Conservation (phyloP, 2,113 vertebrate species). For the Bambusicola thoracicus region DNA sequence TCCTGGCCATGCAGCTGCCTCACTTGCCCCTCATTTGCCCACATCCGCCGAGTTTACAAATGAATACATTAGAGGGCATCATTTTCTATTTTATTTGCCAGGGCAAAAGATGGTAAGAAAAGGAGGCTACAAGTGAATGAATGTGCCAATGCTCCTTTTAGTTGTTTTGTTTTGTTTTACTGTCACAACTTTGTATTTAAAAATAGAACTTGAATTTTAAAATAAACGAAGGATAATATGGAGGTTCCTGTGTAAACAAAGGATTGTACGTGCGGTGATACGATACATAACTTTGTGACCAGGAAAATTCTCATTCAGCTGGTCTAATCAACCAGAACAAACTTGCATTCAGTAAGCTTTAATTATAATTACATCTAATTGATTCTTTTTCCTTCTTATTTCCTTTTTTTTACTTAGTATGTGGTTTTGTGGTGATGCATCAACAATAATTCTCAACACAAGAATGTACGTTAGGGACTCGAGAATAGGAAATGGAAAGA, state of each 20-base stretch:
- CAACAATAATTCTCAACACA: constrained; percentile 21
- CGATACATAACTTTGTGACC: not conserved
- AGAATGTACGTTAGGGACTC: not conserved
- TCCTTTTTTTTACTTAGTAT: not conserved
- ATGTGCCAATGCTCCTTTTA: constrained; percentile 2
- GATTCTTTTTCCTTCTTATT: not conserved
- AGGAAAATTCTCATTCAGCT: constrained; percentile 44
- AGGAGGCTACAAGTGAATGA: constrained; percentile 36
- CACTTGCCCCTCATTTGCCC: constrained; percentile 59
- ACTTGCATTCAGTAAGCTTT: constrained; percentile 1
- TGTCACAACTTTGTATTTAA: constrained; percentile 41
- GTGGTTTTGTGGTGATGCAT: constrained; percentile 41
- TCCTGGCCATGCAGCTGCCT: constrained; percentile 62
- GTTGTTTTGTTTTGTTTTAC: not conserved
- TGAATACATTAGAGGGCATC: constrained; percentile 45
- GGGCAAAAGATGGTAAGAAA: constrained; percentile 32
- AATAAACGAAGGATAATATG: constrained; percentile 48
- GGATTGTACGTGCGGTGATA: not conserved
- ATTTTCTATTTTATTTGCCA: constrained; percentile 38
- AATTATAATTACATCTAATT: constrained; percentile 61
- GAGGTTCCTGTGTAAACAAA: constrained; percentile 43
- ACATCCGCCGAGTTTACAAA: constrained; percentile 58
- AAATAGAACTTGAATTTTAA: constrained; percentile 60
- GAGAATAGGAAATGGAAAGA: not conserved
- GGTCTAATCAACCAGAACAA: constrained; percentile 38